Evolutionary conservation across 30 jellyfish, hydroid and myxozoan species (phyloP).

Genomic region (Chrysaora quinquecirrha): DNA sequence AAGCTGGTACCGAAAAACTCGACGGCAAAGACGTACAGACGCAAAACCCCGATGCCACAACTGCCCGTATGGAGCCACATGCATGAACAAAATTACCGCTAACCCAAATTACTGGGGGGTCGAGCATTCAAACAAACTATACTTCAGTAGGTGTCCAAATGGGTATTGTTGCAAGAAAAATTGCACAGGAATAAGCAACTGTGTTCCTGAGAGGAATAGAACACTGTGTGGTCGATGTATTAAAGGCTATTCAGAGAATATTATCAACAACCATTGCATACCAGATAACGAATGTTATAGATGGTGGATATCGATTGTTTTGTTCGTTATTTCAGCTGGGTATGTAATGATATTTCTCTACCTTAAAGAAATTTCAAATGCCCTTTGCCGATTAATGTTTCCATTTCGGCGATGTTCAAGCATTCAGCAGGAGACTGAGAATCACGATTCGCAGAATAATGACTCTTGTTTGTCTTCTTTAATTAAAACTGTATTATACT

Average conservation of each 20-base stretch:
- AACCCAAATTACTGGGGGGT: constrained; percentile 15
- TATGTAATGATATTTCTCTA: neutral
- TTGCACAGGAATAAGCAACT: constrained; percentile 14
- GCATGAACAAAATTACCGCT: neutral
- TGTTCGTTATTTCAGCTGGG: constrained; percentile 2
- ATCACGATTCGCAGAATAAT: no score
- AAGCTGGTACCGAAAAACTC: neutral
- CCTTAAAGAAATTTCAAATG: neutral
- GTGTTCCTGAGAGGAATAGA: constrained; percentile 14
- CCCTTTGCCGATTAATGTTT: neutral
- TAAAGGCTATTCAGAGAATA: constrained; percentile 6
- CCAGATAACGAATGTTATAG: neutral
- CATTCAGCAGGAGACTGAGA: no score
- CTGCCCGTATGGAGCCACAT: constrained; percentile 41
- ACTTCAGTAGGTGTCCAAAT: neutral
- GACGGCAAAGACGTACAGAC: neutral
- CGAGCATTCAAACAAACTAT: neutral
- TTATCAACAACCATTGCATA: constrained; percentile 15
- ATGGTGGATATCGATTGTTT: neutral
- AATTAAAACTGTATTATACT: neutral
- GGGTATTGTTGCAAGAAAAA: constrained; percentile 16
- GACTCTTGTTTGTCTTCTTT: no score
- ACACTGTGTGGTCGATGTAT: constrained; percentile 48
- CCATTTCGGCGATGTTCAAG: no score
- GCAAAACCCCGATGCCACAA: constrained; percentile 7